Percentiles rank a stretch among this genome's conserved stretches.
phyloP scores from a whole-genome alignment of 2,797 vertebrate species.

The Borostomias antarcticus region DNA sequence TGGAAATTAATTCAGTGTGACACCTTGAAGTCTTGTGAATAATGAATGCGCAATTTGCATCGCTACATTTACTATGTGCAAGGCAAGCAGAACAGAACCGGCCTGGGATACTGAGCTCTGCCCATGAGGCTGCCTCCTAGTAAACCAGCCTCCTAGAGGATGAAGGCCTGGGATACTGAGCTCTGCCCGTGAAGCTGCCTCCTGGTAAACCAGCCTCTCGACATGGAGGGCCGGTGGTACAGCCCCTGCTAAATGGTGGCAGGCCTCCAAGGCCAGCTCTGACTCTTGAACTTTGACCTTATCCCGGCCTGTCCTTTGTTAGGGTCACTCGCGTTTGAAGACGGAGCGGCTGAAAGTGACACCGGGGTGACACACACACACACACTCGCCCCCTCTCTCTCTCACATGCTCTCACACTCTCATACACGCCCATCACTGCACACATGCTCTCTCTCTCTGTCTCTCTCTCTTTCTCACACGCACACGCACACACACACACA shows the following conservation, averaged over 20 bases:
- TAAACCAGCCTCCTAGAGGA: too few species aligned
- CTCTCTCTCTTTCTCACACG: too few species aligned
- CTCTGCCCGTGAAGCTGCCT: constrained; percentile 21
- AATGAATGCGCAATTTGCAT: constrained; percentile 22
- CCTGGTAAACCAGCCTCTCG: too few species aligned
- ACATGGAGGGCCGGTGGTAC: too few species aligned
- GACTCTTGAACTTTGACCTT: constrained; percentile 73
- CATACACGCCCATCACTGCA: too few species aligned
- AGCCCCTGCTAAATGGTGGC: constrained; percentile 60
- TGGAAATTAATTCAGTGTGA: constrained; percentile 43
- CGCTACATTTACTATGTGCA: constrained; percentile 24
- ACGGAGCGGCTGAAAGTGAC: constrained; percentile 69
- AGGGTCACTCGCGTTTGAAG: constrained; percentile 58
- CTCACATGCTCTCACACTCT: too few species aligned
- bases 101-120: constrained; percentile 6
- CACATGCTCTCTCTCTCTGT: too few species aligned
- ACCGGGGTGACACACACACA: too few species aligned
- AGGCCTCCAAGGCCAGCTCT: constrained; percentile 58
- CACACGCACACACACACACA: not conserved
- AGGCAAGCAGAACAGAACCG: not conserved
- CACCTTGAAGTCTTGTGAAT: constrained; percentile 46
- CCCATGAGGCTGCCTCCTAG: too few species aligned
- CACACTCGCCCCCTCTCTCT: too few species aligned
- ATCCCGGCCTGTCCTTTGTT: constrained; percentile 66
- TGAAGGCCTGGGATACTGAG: too few species aligned